Evolutionary conservation across 2,797 vertebrate genomes (phyloP).

Genomic region (Aselliscus stoliczkanus): DNA sequence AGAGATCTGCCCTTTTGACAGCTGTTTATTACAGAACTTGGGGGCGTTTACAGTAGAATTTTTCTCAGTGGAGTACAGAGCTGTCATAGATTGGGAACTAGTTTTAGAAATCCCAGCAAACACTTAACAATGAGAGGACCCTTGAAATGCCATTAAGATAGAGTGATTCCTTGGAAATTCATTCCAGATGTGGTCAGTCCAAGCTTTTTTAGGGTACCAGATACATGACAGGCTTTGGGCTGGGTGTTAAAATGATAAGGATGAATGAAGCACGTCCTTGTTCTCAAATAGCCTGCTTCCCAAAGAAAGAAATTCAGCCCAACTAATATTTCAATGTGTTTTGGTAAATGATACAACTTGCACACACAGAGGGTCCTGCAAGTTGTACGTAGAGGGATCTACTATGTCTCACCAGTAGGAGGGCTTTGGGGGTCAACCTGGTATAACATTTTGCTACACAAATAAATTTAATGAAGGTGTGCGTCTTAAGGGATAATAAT

Average conservation of each 20-base stretch:
- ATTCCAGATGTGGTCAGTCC: neutral
- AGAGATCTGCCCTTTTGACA: neutral
- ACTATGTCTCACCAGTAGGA: fast-evolving
- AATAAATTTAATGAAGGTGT: neutral
- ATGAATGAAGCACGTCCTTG: neutral
- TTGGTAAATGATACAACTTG: neutral
- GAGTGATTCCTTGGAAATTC: neutral
- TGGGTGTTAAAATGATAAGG: neutral
- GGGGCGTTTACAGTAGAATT: neutral
- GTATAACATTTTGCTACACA: neutral
- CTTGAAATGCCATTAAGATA: neutral
- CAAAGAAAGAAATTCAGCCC: neutral
- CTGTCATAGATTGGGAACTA: neutral
- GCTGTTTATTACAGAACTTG: neutral
- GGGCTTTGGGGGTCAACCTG: no score
- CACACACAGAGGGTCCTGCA: neutral
- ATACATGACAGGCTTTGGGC: no score
- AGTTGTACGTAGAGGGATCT: neutral
- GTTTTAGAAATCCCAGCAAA: neutral
- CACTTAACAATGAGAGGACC: neutral
- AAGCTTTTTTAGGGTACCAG: neutral
- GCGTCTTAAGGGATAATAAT: neutral
- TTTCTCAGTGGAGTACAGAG: neutral
- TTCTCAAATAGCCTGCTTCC: neutral
- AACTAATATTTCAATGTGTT: neutral